Conservation (phyloP, 2,797 vertebrate genomes). For the Leucoraja ocellata region DNA sequence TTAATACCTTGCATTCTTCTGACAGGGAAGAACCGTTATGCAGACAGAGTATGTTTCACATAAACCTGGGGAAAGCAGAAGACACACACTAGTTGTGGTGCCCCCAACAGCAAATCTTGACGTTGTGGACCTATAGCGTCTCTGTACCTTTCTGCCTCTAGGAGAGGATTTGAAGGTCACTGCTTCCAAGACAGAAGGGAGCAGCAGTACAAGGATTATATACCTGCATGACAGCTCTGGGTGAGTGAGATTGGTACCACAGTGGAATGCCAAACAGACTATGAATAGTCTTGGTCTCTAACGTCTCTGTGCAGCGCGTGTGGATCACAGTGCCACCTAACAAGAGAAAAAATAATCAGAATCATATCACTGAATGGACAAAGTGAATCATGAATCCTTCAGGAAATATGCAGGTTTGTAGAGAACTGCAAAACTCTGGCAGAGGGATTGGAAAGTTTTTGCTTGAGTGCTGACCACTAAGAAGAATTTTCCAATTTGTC, state of each 20-base stretch:
- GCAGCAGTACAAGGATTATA: slow-evolving; percentile 1
- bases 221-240: slow-evolving; percentile 84
- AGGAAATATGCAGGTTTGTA: neutral
- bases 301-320: slow-evolving; percentile 84
- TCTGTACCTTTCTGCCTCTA: neutral
- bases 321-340: too few species aligned
- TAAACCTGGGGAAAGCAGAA: neutral
- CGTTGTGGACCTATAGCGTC: too few species aligned
- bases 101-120: neutral
- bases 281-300: slow-evolving; percentile 69
- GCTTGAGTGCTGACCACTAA: neutral
- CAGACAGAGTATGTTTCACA: neutral
- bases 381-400: neutral
- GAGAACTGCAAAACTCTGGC: neutral
- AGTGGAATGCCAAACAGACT: slow-evolving; percentile 81
- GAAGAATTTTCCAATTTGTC: neutral
- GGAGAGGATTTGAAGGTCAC: neutral
- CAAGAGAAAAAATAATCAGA: rapidly evolving
- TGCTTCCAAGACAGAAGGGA: neutral
- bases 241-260: slow-evolving; percentile 83
- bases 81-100: neutral
- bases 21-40: neutral
- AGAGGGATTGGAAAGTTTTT: rapidly evolving
- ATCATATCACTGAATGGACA: neutral
- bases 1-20: neutral